phyloP scores from a whole-genome alignment of 2,797 vertebrate species.

The Eremophila alpestris region DNA sequence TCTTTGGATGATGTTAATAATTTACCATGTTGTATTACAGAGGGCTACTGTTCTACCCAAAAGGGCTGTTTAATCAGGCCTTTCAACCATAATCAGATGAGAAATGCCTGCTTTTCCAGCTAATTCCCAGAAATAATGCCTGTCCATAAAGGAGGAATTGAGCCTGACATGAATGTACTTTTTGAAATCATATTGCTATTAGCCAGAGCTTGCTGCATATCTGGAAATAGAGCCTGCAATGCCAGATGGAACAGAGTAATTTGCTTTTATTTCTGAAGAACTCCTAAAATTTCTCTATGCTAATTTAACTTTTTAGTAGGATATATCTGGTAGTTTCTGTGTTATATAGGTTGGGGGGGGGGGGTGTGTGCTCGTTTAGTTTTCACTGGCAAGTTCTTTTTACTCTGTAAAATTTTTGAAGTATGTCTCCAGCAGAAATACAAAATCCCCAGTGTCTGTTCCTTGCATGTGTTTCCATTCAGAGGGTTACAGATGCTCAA shows the following conservation, averaged over 20 bases:
- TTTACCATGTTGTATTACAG: background rate
- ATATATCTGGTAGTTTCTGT: background rate
- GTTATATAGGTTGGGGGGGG: background rate
- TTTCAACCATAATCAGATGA: slow-evolving; percentile 1
- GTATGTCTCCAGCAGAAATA: background rate
- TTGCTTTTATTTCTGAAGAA: background rate
- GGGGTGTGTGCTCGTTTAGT: background rate
- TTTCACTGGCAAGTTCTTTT: background rate
- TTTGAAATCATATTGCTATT: background rate
- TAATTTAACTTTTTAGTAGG: background rate
- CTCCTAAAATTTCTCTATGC: background rate
- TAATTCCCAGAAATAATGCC: slow-evolving; percentile 10
- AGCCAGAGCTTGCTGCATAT: background rate
- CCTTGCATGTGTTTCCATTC: background rate
- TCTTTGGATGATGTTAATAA: background rate
- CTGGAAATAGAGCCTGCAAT: background rate
- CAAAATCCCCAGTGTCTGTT: background rate
- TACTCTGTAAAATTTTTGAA: background rate
- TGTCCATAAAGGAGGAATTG: background rate
- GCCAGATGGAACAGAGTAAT: background rate
- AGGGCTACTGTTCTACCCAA: background rate
- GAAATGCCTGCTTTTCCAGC: background rate
- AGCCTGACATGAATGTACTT: background rate
- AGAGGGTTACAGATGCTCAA: background rate
- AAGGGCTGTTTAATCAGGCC: background rate